Evolutionary conservation across 2,113 vertebrate genomes (phyloP).

Genomic region (Prunella fulvescens): DNA sequence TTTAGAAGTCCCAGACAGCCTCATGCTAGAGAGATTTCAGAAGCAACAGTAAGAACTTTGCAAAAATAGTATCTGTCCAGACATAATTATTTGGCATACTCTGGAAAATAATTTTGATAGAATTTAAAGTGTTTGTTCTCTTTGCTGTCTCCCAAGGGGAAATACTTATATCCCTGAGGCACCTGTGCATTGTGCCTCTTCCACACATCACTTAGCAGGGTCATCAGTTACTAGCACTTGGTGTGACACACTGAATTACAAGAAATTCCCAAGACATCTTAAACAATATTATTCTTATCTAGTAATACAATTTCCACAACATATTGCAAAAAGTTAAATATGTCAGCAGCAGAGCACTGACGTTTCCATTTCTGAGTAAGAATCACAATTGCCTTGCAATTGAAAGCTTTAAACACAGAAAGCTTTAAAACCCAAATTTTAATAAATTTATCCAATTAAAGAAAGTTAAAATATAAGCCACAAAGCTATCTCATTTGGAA

Average conservation of each 20-base stretch:
- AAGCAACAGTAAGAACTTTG: background rate
- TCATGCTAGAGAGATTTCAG: background rate
- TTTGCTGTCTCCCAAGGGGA: background rate
- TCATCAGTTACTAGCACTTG: background rate
- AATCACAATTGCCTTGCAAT: background rate
- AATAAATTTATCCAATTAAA: background rate
- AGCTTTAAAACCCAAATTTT: background rate
- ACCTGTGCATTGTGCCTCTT: background rate
- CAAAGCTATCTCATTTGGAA: background rate
- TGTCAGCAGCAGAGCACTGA: background rate
- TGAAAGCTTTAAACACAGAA: background rate
- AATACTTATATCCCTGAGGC: background rate
- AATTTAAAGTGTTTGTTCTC: background rate
- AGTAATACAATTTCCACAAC: background rate
- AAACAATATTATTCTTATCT: background rate
- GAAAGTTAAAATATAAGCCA: background rate
- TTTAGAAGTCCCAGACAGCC: background rate
- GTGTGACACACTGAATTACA: background rate
- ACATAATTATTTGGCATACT: background rate
- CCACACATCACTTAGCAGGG: background rate
- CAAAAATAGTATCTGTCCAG: background rate
- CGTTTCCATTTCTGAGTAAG: background rate
- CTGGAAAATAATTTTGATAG: background rate
- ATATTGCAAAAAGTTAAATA: background rate
- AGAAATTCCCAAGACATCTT: background rate